Base-by-base conservation (phyloP, 64 coral and sea anemone genomes). In the Porites lutea region DNA sequence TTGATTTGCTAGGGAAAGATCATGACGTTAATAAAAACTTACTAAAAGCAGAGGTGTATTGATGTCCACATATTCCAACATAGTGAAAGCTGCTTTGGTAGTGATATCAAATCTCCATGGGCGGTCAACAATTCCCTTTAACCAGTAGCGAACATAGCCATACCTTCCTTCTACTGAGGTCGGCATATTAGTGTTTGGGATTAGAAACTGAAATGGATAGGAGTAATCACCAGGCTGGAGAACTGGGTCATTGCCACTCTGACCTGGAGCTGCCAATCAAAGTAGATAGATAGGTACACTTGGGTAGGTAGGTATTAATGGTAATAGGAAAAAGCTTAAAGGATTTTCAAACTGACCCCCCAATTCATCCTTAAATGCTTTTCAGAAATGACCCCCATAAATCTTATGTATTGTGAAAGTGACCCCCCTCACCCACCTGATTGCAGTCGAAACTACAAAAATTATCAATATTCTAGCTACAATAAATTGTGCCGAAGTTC, bases 51-150 rank as follows among this genome's bases (percentile, higher is more conserved):
- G 80, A 12, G 68, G 50, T 12, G 77, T 54, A 85, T 96, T 96
- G 48, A 96, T 96, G 63, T 96, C 94, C 0, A 96, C 94, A 92
- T 83, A 82, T 48, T 96, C 84, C 8, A 96, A 83, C 61, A 96
- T 89, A 43, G 94, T 91, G 46, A 96, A 96, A 9, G 83, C 94
- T 58, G 87, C 90, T 63, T 92, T 96, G 1, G 94, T 92, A 60
- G 94, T 92, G 27, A 96, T 85, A 58, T 96, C 94, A 96, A 96
- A 96, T 20, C 94, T 92, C 94, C 94, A 96, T 19, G 94, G 94
- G 21, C 94, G 74, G 53, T 96, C 94, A 47, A 96, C 92, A 46
- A 96, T 68, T 18, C 82, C 90, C 59, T 96, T 96, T 5, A 96
- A 79, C 94, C 94, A 96, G 79, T 96, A 96, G 54, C 94, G 71